phyloP scores from a whole-genome alignment of 2,888 invertebrate genomes.

The Digitonthophagus gazella region DNA sequence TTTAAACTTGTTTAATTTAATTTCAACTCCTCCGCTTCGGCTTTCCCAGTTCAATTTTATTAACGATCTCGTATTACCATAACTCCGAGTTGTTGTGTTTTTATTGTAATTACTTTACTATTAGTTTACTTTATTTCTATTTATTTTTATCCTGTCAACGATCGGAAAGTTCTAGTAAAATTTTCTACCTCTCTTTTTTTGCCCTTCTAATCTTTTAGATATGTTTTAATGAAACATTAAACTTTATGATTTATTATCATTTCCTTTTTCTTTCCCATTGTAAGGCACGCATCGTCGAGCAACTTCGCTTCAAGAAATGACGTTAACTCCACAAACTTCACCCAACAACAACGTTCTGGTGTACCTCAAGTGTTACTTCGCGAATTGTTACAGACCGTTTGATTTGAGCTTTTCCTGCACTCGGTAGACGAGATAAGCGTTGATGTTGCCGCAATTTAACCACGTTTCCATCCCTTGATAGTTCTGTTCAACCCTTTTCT shows the following conservation, averaged over 20 bases:
- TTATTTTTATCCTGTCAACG: too few species aligned
- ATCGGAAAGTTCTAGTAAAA: too few species aligned
- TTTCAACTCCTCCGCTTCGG: neutral
- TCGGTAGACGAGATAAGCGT: neutral
- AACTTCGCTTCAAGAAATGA: neutral
- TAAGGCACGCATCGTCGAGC: too few species aligned
- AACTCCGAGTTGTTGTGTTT: neutral
- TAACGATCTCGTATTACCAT: neutral
- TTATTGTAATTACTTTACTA: too few species aligned
- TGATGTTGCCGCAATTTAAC: neutral
- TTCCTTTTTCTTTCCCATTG: neutral
- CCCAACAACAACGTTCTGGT: neutral
- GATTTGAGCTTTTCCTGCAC: neutral
- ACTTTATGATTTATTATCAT: neutral
- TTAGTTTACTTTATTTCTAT: too few species aligned
- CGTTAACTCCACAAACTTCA: neutral
- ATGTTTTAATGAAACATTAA: too few species aligned
- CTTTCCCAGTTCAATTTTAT: neutral
- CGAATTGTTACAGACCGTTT: neutral
- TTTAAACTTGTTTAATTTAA: neutral
- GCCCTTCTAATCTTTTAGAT: too few species aligned
- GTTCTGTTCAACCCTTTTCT: too few species aligned
- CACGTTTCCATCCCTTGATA: neutral
- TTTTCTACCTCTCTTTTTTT: neutral
- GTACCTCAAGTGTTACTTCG: neutral